Evolutionary conservation across 2,797 vertebrate species (phyloP), one percentile per base, ranked within the genome.

Genomic region (Apodemus agrarius): DNA sequence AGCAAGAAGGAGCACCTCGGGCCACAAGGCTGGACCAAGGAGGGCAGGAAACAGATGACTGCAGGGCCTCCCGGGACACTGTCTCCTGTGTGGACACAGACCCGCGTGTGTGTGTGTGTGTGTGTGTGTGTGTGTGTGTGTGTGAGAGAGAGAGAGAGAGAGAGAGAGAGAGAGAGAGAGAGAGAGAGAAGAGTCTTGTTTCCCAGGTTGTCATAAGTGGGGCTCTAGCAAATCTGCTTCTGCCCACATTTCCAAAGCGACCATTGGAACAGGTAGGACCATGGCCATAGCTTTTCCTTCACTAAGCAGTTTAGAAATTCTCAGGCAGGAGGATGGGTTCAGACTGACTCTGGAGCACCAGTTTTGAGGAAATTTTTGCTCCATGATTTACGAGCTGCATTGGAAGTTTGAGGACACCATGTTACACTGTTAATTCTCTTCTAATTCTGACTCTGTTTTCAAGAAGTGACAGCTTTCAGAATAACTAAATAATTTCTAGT

Each of bases 401-500:
- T 22, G 61, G 89, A 87, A 93, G 94, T 90, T 63, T 93, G 84
- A 90, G 89, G 89, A 93, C 46, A 86, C 61, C 31, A 10, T 1
- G 49, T 89, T 52, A 81, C 31, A 37, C 0, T 8, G 83, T 86
- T 80, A 84, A 75, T 85, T 91, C 65, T 91, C 96, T 96, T 91
- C 89, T 94, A 91, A 96, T 90, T 93, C 81, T 81, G 81, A 74
- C 87, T n/a, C 81, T 81, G 88, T 81, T 96, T 94, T 91, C 74
- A 81, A 95, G 92, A 96, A 83, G 63, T 87, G 86, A 95, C 95
- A 96, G 92, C 69, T 97, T 97, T 98, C 82, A 95, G 93, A 94
- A 95, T 65, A 85, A 93, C 83, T 91, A 95, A 97, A 97, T 97
- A 93, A 94, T 96, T 94, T 59, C 75, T 87, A 90, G 37, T 65